phyloP scores from a whole-genome alignment of 2,797 vertebrate genomes.

The Kryptolebias ocellatus region DNA sequence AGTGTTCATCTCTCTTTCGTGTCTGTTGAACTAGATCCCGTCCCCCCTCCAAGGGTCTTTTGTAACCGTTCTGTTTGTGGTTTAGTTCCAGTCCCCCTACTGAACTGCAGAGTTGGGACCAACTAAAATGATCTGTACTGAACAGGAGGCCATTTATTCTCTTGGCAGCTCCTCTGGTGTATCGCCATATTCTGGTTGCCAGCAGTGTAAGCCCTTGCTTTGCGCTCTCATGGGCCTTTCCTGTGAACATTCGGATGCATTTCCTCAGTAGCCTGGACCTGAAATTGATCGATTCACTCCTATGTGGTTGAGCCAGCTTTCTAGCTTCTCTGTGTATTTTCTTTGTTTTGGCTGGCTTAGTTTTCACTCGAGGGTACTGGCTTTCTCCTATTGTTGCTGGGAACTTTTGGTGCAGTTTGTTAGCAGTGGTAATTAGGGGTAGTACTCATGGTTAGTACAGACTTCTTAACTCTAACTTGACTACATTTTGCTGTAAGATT shows the following conservation, averaged over 20 bases:
- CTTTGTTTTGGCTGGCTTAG: conserved; percentile 11
- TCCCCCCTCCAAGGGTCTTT: conserved; percentile 4
- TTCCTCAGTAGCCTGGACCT: conserved; percentile 32
- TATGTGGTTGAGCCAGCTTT: conserved; percentile 36
- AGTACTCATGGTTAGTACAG: neutral
- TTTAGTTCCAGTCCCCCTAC: conserved; percentile 19
- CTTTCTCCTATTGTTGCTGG: conserved; percentile 12
- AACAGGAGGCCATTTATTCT: conserved; percentile 33
- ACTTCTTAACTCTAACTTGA: conserved; percentile 2
- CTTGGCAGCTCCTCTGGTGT: conserved; percentile 37
- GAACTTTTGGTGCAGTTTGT: neutral
- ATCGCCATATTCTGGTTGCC: conserved; percentile 28
- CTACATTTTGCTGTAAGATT: neutral
- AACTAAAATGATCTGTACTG: conserved; percentile 12
- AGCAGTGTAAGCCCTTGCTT: conserved; percentile 33
- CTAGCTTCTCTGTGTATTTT: conserved; percentile 13
- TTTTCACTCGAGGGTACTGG: conserved; percentile 16
- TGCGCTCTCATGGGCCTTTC: conserved; percentile 22
- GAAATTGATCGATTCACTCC: conserved; percentile 33
- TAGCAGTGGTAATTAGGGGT: neutral
- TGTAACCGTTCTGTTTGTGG: conserved; percentile 11
- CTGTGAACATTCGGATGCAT: conserved; percentile 31
- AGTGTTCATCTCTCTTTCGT: neutral
- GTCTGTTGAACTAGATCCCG: neutral
- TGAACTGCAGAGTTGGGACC: conserved; percentile 18